These are phyloP conservation scores for Contarinia nasturtii DNA, from an alignment of 1,140 invertebrate genomes.

Conservation along the genomic window DNA sequence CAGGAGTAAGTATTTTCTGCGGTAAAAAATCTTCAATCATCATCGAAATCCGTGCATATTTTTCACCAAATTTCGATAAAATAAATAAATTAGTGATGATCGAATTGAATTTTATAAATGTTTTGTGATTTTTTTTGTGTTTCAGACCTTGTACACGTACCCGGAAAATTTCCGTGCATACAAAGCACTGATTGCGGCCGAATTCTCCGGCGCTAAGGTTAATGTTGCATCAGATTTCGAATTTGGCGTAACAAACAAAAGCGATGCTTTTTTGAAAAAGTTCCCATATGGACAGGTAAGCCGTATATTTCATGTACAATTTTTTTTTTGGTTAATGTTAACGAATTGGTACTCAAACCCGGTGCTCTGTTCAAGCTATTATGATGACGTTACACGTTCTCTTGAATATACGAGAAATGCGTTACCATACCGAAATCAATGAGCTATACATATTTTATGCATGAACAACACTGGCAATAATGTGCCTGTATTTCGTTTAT, in stretches of 20 bases:
- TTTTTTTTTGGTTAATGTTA: slow-evolving; percentile 4
- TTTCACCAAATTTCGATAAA: background rate
- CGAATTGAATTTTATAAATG: slow-evolving; percentile 15
- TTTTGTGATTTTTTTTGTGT: slow-evolving; percentile 18
- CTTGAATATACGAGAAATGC: background rate
- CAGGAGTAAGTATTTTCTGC: background rate
- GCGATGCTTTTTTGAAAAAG: slow-evolving; percentile 69
- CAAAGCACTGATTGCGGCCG: slow-evolving; percentile 85
- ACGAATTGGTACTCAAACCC: slow-evolving; percentile 6
- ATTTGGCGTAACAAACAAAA: slow-evolving; percentile 86
- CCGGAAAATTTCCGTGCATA: slow-evolving; percentile 86
- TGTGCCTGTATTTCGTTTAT: background rate
- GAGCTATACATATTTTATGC: background rate
- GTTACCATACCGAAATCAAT: background rate
- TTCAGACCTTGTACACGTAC: slow-evolving; percentile 90
- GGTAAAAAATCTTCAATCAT: background rate
- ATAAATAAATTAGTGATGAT: background rate
- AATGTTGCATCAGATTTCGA: slow-evolving; percentile 71
- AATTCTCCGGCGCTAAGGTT: slow-evolving; percentile 78
- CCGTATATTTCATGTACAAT: slow-evolving; percentile 1
- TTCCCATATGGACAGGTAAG: slow-evolving; percentile 88
- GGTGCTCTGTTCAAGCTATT: background rate
- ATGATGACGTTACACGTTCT: too few relatives aligned
- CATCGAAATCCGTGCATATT: background rate
- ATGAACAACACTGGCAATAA: background rate